Evolutionary conservation across 2,113 vertebrate species (phyloP), one percentile per base, ranked within the genome.

Genomic region (Psittacus erithacus): DNA sequence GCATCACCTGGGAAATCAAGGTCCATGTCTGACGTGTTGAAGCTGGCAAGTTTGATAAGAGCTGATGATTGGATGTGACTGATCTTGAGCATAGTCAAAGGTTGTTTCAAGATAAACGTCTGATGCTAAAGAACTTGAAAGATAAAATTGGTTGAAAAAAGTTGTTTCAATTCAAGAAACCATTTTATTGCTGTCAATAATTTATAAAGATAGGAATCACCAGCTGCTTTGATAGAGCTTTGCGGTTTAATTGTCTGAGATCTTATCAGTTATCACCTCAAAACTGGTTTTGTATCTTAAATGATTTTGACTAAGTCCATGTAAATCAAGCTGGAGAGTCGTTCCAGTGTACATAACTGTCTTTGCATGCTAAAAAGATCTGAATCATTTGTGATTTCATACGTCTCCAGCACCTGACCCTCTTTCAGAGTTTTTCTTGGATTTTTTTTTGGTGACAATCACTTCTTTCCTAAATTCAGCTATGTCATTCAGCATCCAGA

Each of bases 1-100:
- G n/a, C 35, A 90, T 83, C 96, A 41, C 95, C 50, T 86, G 95
- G 95, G 97, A 98, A 97, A 97, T 96, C 92, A 96, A 93, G 82
- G 84, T 43, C 80, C 33, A 4, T 78, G 35, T 85, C 89, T 63
- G 49, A 95, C 38, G 65, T 86, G 55, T 29, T 93, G 92, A 95
- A 91, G 25, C 39, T 5, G 3, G 76, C 41, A 74, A 46, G 73
- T 77, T 80, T 92, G 86, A 92, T 84, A 92, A 88, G 96, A 95
- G 35, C 39, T 73, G n/a, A 75, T 95, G 82, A 91, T 50, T 94
- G 74, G 59, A 93, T 95, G 55, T 80, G 82, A 82, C 73, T 86
- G 31, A 93, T 33, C 27, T 90, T 77, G 5, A 62, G 33, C 11
- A 39, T 50, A 93, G 59, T 86, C 55, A 94, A 93, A 88, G 64